Evolutionary conservation across 2,113 vertebrate genomes (phyloP), one percentile per base, ranked within the genome.

Genomic region (Turdus rufiventris): DNA sequence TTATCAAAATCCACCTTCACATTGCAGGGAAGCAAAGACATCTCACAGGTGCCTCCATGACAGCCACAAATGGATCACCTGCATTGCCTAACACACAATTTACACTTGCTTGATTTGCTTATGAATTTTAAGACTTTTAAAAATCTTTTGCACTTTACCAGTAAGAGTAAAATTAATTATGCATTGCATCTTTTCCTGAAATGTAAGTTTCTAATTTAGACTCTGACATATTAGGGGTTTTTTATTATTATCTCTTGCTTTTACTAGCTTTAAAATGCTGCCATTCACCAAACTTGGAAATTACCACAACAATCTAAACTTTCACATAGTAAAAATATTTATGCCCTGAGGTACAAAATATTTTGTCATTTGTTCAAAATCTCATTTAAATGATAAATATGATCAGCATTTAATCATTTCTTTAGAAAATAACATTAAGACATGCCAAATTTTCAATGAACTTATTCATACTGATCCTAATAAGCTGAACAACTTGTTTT

Each of bases 401-500:
- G 94, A 97, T 97, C 91, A 98, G 94, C 96, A 94, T 92, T 74
- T 65, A 91, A 93, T 95, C 51, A 84, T 92, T 93, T 89, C 85
- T 92, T 94, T 93, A 94, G 85, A 91, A 98, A 96, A 96, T 33
- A 92, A 86, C 66, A 74, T 89, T 82, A 72, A 97, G 70, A 84
- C 83, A 85, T 95, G 97, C 97, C 98, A 98, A 96, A 90, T 97
- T 98, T 92, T 97, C 94, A 88, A 78, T 96, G 75, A 97, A 98
- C 96, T 96, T 93, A 96, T 96, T 97, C 96, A 91, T 98, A 96
- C 95, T 95, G 96, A 96, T 95, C 94, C 97, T 97, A 98, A 98
- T 97, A 97, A 97, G 96, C 97, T 97, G 96, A 98, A 97, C 97
- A 98, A 98, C 96, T 98, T 97, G 97, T 97, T 98, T 98, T 98